These are phyloP conservation scores for Brachypteracias leptosomus DNA, from an alignment of 2,113 vertebrate genomes.

Conservation along the genomic window DNA sequence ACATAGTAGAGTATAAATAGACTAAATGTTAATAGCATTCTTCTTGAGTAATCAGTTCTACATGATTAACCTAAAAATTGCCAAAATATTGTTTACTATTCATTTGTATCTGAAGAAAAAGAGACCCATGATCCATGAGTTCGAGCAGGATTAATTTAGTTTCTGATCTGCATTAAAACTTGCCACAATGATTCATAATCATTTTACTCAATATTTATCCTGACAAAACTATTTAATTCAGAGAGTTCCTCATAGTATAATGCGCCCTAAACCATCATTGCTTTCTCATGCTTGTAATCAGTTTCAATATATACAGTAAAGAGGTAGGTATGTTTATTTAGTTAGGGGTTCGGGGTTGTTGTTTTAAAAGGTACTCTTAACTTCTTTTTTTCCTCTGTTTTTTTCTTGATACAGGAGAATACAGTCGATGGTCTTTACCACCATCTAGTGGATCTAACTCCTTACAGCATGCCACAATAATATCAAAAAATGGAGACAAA, in stretches of 20 bases:
- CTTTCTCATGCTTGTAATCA: background rate
- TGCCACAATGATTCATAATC: conserved; percentile 78
- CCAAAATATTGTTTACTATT: conserved; percentile 82
- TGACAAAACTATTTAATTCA: conserved; percentile 70
- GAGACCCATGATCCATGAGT: conserved; percentile 58
- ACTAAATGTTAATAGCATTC: conserved; percentile 82
- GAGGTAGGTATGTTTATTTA: background rate
- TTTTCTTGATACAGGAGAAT: background rate
- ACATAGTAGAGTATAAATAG: conserved; percentile 78
- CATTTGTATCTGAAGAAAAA: conserved; percentile 75
- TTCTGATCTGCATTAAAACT: conserved; percentile 78
- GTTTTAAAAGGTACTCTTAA: background rate
- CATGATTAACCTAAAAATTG: conserved; percentile 82
- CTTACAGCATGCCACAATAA: conserved; percentile 31
- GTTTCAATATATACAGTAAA: background rate
- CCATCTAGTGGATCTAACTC: conserved; percentile 76
- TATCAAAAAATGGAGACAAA: background rate
- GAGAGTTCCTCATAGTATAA: conserved; percentile 18
- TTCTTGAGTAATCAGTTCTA: conserved; percentile 82
- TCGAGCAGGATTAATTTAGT: conserved; percentile 76
- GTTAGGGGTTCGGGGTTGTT: background rate
- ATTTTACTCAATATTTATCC: conserved; percentile 70
- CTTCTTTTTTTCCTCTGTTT: background rate
- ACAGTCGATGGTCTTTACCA: conserved; percentile 72
- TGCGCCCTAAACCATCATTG: conserved; percentile 1